Evolutionary conservation across 2,113 vertebrate species (phyloP).

Genomic region (Pollimyrus isidori): DNA sequence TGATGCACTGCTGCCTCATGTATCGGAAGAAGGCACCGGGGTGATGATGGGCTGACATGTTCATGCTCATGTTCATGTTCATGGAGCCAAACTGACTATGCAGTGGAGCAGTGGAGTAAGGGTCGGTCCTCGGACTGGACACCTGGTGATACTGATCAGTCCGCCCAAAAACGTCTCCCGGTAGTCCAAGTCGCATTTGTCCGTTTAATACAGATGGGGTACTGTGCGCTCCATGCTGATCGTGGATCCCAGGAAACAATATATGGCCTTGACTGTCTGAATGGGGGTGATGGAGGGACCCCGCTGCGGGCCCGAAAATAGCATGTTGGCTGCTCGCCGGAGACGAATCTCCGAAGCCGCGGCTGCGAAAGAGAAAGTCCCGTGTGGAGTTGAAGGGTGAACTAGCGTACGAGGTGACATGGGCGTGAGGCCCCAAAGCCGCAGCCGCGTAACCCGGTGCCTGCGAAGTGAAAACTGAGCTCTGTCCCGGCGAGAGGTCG

Average conservation of each 20-base stretch:
- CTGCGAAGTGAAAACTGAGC: constrained; percentile 74
- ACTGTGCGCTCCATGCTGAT: constrained; percentile 70
- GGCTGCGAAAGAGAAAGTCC: constrained; percentile 79
- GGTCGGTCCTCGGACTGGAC: constrained; percentile 72
- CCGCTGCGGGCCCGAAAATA: constrained; percentile 65
- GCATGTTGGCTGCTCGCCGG: constrained; percentile 68
- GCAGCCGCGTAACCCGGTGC: constrained; percentile 66
- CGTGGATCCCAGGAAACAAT: constrained; percentile 78
- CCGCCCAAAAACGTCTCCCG: constrained; percentile 74
- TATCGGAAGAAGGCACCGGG: constrained; percentile 83
- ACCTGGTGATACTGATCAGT: constrained; percentile 79
- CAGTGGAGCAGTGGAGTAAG: constrained; percentile 69
- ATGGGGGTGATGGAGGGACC: constrained; percentile 69
- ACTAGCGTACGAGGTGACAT: constrained; percentile 71
- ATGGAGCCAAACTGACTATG: constrained; percentile 74
- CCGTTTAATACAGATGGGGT: constrained; percentile 74
- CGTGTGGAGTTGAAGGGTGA: constrained; percentile 73
- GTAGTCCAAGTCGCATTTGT: constrained; percentile 73
- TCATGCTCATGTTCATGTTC: constrained; percentile 82
- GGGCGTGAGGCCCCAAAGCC: constrained; percentile 69
- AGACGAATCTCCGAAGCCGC: constrained; percentile 72
- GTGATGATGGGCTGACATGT: constrained; percentile 61
- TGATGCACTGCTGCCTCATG: constrained; percentile 83
- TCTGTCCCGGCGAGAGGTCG: constrained; percentile 72
- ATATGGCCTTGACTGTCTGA: constrained; percentile 75